Percentiles rank a stretch among this genome's conserved stretches.
Conservation (phyloP, 2,113 vertebrate species). For the Scomber colias region DNA sequence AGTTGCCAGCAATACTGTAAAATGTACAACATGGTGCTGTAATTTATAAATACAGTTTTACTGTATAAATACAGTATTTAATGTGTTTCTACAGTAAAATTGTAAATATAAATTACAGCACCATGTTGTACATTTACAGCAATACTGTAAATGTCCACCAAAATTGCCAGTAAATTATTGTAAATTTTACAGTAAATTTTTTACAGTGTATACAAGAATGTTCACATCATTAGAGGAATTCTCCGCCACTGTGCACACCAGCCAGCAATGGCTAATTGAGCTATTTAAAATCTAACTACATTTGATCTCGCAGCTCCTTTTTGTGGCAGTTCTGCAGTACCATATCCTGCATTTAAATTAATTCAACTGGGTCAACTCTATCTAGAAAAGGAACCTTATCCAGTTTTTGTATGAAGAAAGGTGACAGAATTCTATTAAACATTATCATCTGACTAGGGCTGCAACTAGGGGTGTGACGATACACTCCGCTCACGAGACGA, state of each 20-base stretch:
- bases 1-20: too few species aligned
- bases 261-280: conserved; percentile 29
- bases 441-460: neutral
- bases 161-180: too few species aligned
- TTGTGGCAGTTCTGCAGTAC: conserved; percentile 6
- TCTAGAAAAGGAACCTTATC: neutral
- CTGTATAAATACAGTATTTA: too few species aligned
- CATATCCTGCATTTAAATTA: conserved; percentile 20
- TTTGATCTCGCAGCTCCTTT: conserved; percentile 20
- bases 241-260: neutral
- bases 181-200: too few species aligned
- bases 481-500: too few species aligned
- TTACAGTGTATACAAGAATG: neutral
- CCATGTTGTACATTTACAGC: too few species aligned
- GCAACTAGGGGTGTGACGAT: too few species aligned
- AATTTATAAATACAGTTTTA: too few species aligned
- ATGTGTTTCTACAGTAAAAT: too few species aligned
- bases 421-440: neutral
- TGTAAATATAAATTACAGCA: too few species aligned
- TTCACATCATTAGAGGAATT: conserved; percentile 14
- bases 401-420: neutral
- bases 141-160: too few species aligned
- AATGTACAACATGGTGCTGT: too few species aligned
- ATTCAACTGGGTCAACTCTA: conserved; percentile 19
- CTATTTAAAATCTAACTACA: conserved; percentile 29